A percentile compares a stretch with the other conserved stretches of the same genome.
Evolutionary conservation across 2,797 vertebrate species (phyloP).

Genomic region (Trichosurus vulpecula): DNA sequence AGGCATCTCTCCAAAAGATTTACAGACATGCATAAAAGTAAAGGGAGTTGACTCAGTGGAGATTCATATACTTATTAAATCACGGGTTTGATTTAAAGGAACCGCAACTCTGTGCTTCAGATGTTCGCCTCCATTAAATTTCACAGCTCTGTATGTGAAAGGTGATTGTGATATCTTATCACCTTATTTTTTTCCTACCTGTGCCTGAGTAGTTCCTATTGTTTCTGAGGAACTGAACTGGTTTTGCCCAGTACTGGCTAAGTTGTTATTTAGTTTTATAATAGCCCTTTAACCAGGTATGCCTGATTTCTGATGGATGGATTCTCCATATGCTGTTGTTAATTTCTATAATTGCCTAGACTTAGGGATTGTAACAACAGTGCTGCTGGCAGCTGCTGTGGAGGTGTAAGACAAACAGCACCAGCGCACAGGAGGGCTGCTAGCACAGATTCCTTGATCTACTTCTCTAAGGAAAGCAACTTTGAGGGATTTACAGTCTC

Average conservation of each 20-base stretch:
- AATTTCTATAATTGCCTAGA: neutral
- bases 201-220: constrained; percentile 6
- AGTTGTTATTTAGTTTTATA: constrained; percentile 14
- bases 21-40: neutral
- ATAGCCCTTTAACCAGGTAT: neutral
- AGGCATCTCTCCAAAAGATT: neutral
- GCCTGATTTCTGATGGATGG: neutral
- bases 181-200: neutral
- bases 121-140: neutral
- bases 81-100: neutral
- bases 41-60: neutral
- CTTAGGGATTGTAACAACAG: too few species aligned
- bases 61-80: neutral
- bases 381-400: too few species aligned
- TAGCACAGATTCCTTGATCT: too few species aligned
- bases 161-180: neutral
- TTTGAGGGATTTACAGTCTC: too few species aligned
- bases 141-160: neutral
- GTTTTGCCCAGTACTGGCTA: constrained; percentile 2
- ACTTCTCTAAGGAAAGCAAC: too few species aligned
- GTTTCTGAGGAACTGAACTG: constrained; percentile 8
- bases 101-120: neutral
- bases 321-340: neutral
- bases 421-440: too few species aligned
- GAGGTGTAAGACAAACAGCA: too few species aligned